A percentile compares a stretch with the other conserved stretches of the same genome.
phyloP scores from a whole-genome alignment of 2,888 invertebrate genomes.

The Aromia moschata region DNA sequence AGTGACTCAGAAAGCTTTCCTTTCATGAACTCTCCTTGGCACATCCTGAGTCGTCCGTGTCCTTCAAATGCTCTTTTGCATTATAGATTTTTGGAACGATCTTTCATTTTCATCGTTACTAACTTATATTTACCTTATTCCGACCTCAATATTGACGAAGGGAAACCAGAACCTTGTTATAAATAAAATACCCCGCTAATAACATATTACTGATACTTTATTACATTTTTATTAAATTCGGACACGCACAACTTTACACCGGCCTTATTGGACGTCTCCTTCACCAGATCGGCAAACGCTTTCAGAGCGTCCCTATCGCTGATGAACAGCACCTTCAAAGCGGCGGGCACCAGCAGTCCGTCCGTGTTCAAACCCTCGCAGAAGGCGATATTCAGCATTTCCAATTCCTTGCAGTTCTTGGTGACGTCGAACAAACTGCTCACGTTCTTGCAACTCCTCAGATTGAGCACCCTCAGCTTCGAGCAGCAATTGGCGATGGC shows the following conservation, averaged over 20 bases:
- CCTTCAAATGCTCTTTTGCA: no score
- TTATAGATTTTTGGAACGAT: no score
- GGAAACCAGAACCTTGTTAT: no score
- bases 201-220: slow-evolving; percentile 12
- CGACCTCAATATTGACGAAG: no score
- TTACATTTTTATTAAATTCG: slow-evolving; percentile 35
- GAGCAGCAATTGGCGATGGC: slow-evolving; percentile 32
- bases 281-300: slow-evolving; percentile 24
- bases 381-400: slow-evolving; percentile 35
- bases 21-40: no score
- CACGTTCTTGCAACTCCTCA: slow-evolving; percentile 35
- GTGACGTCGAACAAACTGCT: slow-evolving; percentile 19
- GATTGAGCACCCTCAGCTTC: slow-evolving; percentile 26
- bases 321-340: slow-evolving; percentile 29
- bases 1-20: no score
- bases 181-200: no score
- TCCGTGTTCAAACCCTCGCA: slow-evolving; percentile 24
- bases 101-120: no score
- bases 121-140: no score
- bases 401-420: slow-evolving; percentile 25
- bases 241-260: slow-evolving; percentile 31
- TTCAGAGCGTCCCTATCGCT: slow-evolving; percentile 28
- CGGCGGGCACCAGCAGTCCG: not conserved
- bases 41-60: no score
- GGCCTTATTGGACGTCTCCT: slow-evolving; percentile 1